phyloP scores from a whole-genome alignment of 2,797 vertebrate genomes.

The Premnoplex brunnescens region DNA sequence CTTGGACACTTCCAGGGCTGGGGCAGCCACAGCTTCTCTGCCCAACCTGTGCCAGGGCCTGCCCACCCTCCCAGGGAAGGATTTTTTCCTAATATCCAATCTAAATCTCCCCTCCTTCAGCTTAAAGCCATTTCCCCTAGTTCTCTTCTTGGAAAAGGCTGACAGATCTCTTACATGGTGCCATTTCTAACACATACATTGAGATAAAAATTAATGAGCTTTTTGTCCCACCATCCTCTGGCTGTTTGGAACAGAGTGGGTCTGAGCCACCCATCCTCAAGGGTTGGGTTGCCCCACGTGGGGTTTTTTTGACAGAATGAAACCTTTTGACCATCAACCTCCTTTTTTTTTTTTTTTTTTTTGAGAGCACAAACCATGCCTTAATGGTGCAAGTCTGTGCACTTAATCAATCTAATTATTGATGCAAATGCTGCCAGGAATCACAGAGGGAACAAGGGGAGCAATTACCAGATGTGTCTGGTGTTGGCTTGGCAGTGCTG shows the following conservation, averaged over 20 bases:
- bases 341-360: not conserved
- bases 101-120: not conserved
- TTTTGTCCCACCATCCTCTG: not conserved
- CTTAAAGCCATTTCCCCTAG: no score
- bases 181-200: rapidly evolving
- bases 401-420: no score
- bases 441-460: rapidly evolving
- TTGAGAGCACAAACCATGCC: not conserved
- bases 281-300: not conserved
- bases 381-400: no score
- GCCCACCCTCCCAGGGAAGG: rapidly evolving
- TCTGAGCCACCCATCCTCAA: not conserved
- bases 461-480: not conserved
- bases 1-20: not conserved
- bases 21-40: not conserved
- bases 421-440: rapidly evolving
- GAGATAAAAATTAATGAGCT: not conserved
- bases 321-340: not conserved
- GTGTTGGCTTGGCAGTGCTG: rapidly evolving
- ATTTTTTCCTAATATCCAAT: not conserved
- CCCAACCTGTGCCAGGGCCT: not conserved
- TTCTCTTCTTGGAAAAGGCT: not conserved
- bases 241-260: not conserved
- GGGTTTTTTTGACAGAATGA: not conserved
- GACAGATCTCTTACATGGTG: not conserved